These are phyloP conservation scores for Drosophila neocordata DNA, from an alignment of 1,140 invertebrate species.

Conservation along the genomic window DNA sequence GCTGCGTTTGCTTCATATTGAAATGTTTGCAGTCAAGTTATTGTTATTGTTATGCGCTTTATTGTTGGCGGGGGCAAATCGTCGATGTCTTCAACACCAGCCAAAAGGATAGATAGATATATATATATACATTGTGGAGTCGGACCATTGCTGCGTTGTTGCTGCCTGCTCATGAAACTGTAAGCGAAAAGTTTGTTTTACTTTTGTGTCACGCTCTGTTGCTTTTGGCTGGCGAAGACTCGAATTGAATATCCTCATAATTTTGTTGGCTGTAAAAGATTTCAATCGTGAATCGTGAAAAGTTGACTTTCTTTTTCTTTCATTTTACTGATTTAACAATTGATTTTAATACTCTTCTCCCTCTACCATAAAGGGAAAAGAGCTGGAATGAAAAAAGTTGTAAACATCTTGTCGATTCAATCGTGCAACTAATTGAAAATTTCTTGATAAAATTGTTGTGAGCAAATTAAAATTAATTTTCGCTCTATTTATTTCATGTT, in stretches of 20 bases:
- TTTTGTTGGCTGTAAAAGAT: slow-evolving; percentile 76
- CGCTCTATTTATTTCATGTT: slow-evolving; percentile 19
- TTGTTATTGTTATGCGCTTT: slow-evolving; percentile 76
- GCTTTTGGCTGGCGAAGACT: slow-evolving; percentile 42
- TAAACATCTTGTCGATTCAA: slow-evolving; percentile 78
- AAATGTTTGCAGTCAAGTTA: slow-evolving; percentile 78
- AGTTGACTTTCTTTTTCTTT: slow-evolving; percentile 62
- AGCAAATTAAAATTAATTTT: slow-evolving; percentile 54
- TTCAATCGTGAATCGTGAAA: slow-evolving; percentile 78
- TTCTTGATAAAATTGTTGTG: slow-evolving; percentile 67
- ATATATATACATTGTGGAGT: background rate
- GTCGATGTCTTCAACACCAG: slow-evolving; percentile 54
- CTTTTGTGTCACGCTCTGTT: slow-evolving; percentile 78
- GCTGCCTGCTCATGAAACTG: slow-evolving; percentile 71
- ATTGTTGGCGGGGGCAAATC: slow-evolving; percentile 61
- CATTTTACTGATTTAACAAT: slow-evolving; percentile 77
- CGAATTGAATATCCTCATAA: slow-evolving; percentile 80
- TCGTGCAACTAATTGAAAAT: slow-evolving; percentile 79
- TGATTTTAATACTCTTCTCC: slow-evolving; percentile 64
- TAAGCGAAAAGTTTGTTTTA: slow-evolving; percentile 79
- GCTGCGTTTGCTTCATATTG: slow-evolving; percentile 67
- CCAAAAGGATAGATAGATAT: slow-evolving; percentile 19
- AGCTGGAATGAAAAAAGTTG: slow-evolving; percentile 46
- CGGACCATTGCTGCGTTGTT: slow-evolving; percentile 19
- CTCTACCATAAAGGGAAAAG: background rate